A percentile compares a stretch with the other conserved stretches of the same genome.
phyloP scores from a whole-genome alignment of 1,140 invertebrate genomes.

The Drosophila insularis region DNA sequence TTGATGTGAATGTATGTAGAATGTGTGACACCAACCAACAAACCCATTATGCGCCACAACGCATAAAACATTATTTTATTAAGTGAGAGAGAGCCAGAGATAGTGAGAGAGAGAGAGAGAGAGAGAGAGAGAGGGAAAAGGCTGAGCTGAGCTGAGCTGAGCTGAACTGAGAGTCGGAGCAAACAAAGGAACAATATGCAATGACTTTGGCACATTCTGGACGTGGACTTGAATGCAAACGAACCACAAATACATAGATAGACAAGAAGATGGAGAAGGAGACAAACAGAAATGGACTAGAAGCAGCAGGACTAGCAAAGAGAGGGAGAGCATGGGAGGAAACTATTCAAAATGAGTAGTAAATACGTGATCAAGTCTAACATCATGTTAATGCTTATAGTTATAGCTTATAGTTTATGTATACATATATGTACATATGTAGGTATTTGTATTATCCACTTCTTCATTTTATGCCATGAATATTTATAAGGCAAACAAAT shows the following conservation, averaged over 20 bases:
- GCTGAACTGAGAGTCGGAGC: slow-evolving; percentile 1
- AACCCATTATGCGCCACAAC: slow-evolving; percentile 61
- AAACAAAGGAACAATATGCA: slow-evolving; percentile 49
- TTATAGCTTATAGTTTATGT: too few species aligned
- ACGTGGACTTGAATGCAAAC: slow-evolving; percentile 9
- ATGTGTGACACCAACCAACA: slow-evolving; percentile 40
- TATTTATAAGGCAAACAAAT: not conserved
- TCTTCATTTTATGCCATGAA: not conserved
- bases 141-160: not conserved
- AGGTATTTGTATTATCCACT: too few species aligned
- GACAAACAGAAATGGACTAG: not conserved
- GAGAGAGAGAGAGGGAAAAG: slow-evolving; percentile 20
- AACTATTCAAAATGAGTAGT: too few species aligned
- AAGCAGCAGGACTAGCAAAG: not conserved
- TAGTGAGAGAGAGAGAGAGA: not conserved
- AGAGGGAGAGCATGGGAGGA: too few species aligned
- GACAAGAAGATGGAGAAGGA: not conserved
- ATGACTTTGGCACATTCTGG: slow-evolving; percentile 9
- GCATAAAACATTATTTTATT: slow-evolving; percentile 74
- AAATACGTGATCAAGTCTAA: too few species aligned
- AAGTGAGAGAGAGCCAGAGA: slow-evolving; percentile 50
- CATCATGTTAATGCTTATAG: too few species aligned
- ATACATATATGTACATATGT: too few species aligned
- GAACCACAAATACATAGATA: not conserved
- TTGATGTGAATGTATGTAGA: slow-evolving; percentile 17